Base-by-base conservation (phyloP, 2,888 invertebrate species). In the Hypolimnas misippus region DNA sequence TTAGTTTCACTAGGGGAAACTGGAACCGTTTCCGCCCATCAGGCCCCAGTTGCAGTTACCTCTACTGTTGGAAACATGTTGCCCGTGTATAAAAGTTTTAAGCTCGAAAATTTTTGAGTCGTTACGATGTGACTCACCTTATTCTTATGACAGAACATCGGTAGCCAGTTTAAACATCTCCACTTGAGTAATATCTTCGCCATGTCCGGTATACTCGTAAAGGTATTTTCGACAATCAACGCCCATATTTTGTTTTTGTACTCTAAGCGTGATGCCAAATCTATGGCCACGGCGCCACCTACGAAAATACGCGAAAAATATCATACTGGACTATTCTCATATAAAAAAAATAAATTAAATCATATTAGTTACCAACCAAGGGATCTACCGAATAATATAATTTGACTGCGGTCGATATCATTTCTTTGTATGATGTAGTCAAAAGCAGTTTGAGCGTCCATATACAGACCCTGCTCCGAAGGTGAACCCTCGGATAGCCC, bases 151-250 rank as follows among this genome's bases (percentile, higher is more conserved):
- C 95, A 96, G 85, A 96, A 93, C 72, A 94, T 91, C 65, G 98
- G 98, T 72, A 98, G 89, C 91, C 95, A 96, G 68, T 94, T 92
- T 62, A 97, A 81, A 71, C 95, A 90, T 75, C 92, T 93, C 92
- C 95, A 94, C 78, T 95, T 95, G 70, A 98, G 93, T 71, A 98
- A 93, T 66, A 96, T 95, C 73, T 94, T 94, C 16, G 97, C 98
- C 95, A 98, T 98, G 69, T 97, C 97, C 33, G 98, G 98, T 84
- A 99, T 97, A 82, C 96, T 97, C 3, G 98, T 98, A 79, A 99
- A 99, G 2, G 98, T 98, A 84, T 99, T 99, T 86, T 99, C 98
- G 16, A 98, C 94, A 70, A 99, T 94, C 67, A 98, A 87, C 71
- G 96, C 97, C 94, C 97, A 96, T 66, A 98, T 94, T 89, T 95